Evolutionary conservation across 2,888 invertebrate species (phyloP), one percentile per base, ranked within the genome.

Genomic region (Diplolepis rosae): DNA sequence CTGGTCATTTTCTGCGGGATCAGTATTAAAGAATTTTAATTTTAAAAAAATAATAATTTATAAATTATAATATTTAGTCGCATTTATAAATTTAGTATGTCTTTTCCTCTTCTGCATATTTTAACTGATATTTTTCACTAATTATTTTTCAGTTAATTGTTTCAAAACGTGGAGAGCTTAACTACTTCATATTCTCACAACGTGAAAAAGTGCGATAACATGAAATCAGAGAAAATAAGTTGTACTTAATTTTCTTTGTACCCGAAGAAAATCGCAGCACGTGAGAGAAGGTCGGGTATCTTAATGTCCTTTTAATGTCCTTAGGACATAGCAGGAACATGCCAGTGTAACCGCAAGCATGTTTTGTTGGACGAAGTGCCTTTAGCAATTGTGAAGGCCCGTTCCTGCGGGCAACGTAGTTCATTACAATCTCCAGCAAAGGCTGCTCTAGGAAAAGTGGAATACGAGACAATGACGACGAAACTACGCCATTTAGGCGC

Each of bases 401-500:
- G 15, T 51, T 51, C 66, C 66, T 48, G 66, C 66, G 66, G 66
- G 66, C 66, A 22, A 51, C 51, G 32, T 66, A 32, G 67, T 72
- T 70, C 72, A 69, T 72, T 70, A 72, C 69, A 67, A 67, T 65
- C 67, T 54, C 56, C 30, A 48, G 70, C 35, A 66, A 65, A 70
- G 65, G 68, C 51, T 66, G 54, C 65, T 22, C 32, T 6, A 51
- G 56, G 68, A 30, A 45, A 18, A 15, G 51, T 2, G 11, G 54
- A 6, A 27, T 24, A 24, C 68, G 42, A 77, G 76, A 77, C 78
- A 77, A 77, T 79, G 72, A 69, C 48, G 54, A 68, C 27, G 52
- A 70, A 70, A 73, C 73, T 74, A 67, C 73, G 72, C 74, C 70
- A 78, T 77, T 78, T 75, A 71, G 70, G 72, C 73, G 65, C 69